Evolutionary conservation across 2,888 invertebrate genomes (phyloP), one percentile per base, ranked within the genome.

Genomic region (Amblyjoppa fuscipennis): DNA sequence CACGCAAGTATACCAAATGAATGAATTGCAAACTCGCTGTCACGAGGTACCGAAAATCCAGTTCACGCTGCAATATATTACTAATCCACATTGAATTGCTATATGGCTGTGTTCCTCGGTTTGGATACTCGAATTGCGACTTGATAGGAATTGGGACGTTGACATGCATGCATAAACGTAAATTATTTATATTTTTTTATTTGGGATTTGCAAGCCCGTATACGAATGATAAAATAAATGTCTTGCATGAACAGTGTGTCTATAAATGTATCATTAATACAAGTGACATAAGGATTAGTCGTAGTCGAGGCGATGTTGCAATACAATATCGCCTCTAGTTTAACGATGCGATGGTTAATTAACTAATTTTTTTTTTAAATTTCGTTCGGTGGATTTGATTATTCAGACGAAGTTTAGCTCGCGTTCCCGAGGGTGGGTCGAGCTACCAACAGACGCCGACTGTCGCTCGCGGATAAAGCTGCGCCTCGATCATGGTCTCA

Each of bases 381-480:
- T 89, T 90, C 79, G 66, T 41, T 95, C 16, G 16, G 31, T 74
- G n/a, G 38, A 75, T 45, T 64, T 31, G 41, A 70, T 74, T 34
- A 85, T 78, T 51, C 70, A 98, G 98, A 97, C 95, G 90, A 98
- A 98, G 94, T 98, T 98, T 94, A 96, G 96, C 88, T 97, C 97
- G 91, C 95, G 98, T 70, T 97, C 97, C 82, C 96, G 97, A 89
- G 98, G 97, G 28, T 98, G 97, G 97, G 95, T 96, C 68, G 97
- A 97, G 92, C 96, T 97, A 16, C 94, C 95, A 0, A 94, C 94
- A 61, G 94, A 94, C 87, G 94, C 91, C 91, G 95, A 94, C 93
- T 94, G 95, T 93, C 93, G 95, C 64, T 95, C 96, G 0, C 95
- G 96, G 86, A 94, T 96, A 25, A 96, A 96, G 88, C 89, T 96